Conservation (phyloP, 2,797 vertebrate genomes). For the Psittacula echo region DNA sequence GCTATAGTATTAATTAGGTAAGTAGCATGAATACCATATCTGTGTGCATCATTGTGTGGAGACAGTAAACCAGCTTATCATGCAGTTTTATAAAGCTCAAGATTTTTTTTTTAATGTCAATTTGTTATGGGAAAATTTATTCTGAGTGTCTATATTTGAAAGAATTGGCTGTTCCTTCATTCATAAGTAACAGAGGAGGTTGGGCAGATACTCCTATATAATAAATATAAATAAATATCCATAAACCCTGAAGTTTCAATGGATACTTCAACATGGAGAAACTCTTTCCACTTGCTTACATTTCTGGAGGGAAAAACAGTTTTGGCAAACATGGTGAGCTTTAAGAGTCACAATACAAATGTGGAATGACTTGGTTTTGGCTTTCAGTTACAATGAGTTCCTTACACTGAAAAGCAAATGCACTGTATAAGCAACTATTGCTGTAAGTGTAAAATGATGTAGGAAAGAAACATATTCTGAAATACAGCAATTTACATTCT, state of each 20-base stretch:
- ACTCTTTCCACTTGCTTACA: not conserved
- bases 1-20: not conserved
- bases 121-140: not conserved
- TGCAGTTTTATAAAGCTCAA: not conserved
- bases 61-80: not conserved
- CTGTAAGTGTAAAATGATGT: not conserved
- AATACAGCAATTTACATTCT: not conserved
- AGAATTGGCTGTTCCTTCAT: not conserved
- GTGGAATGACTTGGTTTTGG: not conserved
- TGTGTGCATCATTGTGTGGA: not conserved
- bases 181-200: constrained; percentile 3
- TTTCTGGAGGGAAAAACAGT: not conserved
- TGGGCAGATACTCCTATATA: not conserved
- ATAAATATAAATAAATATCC: not conserved
- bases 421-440: not conserved
- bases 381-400: not conserved
- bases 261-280: constrained; percentile 17
- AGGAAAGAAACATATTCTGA: not conserved
- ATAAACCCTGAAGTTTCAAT: constrained; percentile 9
- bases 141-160: not conserved
- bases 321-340: not conserved
- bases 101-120: not conserved
- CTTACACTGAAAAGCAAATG: not conserved
- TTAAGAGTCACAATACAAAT: not conserved
- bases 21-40: not conserved